Percentiles rank a stretch among this genome's conserved stretches.
These are phyloP conservation scores for Proteles cristata DNA, from an alignment of 2,113 vertebrate species.

Conservation along the genomic window DNA sequence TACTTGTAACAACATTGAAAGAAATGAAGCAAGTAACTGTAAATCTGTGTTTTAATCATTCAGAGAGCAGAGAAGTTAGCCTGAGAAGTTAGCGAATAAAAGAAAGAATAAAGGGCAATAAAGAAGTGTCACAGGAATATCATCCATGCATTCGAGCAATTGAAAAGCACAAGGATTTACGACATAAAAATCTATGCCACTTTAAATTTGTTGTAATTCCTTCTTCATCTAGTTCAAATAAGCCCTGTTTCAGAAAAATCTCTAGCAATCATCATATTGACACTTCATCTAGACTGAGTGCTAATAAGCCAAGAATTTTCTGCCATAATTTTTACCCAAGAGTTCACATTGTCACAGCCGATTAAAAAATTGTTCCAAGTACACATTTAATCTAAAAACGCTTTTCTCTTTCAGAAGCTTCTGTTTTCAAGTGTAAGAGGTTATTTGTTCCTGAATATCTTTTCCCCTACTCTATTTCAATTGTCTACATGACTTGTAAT, in stretches of 20 bases:
- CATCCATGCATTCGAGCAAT: not conserved
- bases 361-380: slow-evolving; percentile 47
- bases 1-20: not conserved
- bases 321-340: slow-evolving; percentile 64
- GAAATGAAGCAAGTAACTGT: not conserved
- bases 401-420: not conserved
- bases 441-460: slow-evolving; percentile 61
- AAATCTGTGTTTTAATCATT: slow-evolving; percentile 1
- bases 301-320: slow-evolving; percentile 70
- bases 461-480: slow-evolving; percentile 52
- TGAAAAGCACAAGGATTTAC: slow-evolving; percentile 56
- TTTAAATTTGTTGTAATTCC: slow-evolving; percentile 70
- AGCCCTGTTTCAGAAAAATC: slow-evolving; percentile 69
- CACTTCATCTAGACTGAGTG: slow-evolving; percentile 65
- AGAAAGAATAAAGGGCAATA: slow-evolving; percentile 5
- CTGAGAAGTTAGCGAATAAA: slow-evolving; percentile 16
- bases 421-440: not conserved
- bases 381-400: slow-evolving; percentile 47
- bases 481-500: slow-evolving; percentile 42
- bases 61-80: not conserved
- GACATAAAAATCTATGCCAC: slow-evolving; percentile 69
- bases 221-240: slow-evolving; percentile 76
- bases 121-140: slow-evolving; percentile 31
- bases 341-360: slow-evolving; percentile 57
- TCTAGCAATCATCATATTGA: slow-evolving; percentile 72